Conservation (phyloP, 2,113 vertebrate genomes). For the Orthonyx spaldingii region DNA sequence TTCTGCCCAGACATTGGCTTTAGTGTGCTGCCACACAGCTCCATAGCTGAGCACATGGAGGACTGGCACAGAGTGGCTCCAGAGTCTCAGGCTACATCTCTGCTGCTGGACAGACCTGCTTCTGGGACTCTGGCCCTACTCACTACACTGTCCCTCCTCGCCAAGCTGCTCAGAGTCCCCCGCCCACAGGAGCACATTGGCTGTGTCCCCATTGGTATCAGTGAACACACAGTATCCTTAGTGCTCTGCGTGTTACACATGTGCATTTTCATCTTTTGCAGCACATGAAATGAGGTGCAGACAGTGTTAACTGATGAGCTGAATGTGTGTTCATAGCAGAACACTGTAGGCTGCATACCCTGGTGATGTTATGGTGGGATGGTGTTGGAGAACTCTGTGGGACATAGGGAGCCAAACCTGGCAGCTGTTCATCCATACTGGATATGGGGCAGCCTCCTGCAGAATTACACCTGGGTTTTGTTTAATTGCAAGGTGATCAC, state of each 20-base stretch:
- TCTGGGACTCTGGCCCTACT: not conserved
- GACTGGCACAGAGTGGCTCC: not conserved
- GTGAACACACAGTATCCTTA: fast-evolving
- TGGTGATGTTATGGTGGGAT: not conserved
- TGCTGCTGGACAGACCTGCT: not conserved
- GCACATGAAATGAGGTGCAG: not conserved
- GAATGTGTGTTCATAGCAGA: not conserved
- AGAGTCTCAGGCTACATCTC: not conserved
- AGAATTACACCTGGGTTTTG: not conserved
- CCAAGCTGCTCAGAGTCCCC: not conserved
- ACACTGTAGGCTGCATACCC: not conserved
- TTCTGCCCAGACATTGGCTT: not conserved
- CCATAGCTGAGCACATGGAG: fast-evolving
- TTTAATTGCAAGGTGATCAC: not conserved
- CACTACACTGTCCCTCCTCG: not conserved
- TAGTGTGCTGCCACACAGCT: not conserved
- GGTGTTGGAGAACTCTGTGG: not conserved
- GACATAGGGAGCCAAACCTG: not conserved
- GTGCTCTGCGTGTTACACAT: fast-evolving
- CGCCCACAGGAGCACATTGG: not conserved
- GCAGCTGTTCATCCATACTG: not conserved
- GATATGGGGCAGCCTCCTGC: not conserved
- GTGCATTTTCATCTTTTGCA: not conserved
- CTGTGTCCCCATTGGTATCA: too few species aligned
- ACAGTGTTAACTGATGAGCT: not conserved